Percentiles rank a stretch among this genome's conserved stretches.
phyloP scores from a whole-genome alignment of 2,797 vertebrate genomes.

The Scolopax rusticola region DNA sequence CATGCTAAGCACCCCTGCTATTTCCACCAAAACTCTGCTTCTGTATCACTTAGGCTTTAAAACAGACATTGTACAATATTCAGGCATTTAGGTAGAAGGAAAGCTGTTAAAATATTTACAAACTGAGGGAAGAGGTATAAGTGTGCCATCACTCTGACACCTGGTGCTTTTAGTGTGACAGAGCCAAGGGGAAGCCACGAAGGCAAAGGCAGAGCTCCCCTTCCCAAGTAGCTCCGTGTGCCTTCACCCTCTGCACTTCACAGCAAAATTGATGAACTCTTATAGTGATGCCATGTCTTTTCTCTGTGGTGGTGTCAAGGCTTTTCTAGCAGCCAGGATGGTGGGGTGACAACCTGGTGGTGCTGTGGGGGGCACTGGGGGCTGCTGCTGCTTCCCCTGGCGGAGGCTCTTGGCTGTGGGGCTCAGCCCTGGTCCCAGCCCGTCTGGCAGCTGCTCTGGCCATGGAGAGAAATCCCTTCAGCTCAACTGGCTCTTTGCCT shows the following conservation, averaged over 20 bases:
- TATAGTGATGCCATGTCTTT: fast-evolving
- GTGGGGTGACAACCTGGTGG: no score
- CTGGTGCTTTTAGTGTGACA: not conserved
- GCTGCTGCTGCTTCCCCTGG: fast-evolving
- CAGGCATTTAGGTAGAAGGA: not conserved
- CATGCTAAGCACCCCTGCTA: not conserved
- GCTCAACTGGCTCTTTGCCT: not conserved
- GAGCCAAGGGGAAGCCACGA: not conserved
- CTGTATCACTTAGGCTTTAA: not conserved
- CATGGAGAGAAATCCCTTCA: not conserved
- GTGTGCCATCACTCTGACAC: not conserved
- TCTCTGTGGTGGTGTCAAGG: fast-evolving
- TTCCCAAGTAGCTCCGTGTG: not conserved
- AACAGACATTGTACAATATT: not conserved
- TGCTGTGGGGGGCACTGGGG: fast-evolving
- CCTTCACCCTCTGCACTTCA: not conserved
- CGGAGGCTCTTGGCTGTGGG: no score
- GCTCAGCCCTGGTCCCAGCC: not conserved
- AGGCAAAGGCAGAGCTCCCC: not conserved
- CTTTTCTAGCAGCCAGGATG: not conserved
- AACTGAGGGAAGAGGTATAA: not conserved
- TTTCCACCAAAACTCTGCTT: not conserved
- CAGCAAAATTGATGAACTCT: no score
- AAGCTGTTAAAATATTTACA: slow-evolving; percentile 1
- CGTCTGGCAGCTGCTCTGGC: not conserved